Evolutionary conservation across 2,113 vertebrate genomes (phyloP).

Genomic region (Macrotus californicus): DNA sequence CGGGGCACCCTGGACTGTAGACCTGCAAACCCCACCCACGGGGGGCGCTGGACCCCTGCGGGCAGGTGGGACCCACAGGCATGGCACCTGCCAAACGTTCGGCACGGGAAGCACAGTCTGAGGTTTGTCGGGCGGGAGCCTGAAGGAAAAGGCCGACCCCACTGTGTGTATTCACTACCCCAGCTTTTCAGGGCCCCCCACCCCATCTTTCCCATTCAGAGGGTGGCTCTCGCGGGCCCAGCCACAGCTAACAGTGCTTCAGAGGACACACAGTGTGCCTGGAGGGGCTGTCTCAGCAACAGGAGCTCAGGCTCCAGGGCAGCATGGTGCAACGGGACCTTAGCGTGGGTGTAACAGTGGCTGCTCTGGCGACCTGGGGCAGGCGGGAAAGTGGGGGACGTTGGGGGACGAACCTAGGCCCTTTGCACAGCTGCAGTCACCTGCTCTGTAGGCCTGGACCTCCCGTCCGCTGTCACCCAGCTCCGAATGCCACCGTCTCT

Average conservation of each 20-base stretch:
- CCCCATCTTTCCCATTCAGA: not conserved
- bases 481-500: fast-evolving
- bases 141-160: fast-evolving
- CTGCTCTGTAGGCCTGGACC: not conserved
- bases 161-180: not conserved
- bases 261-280: not conserved
- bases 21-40: not conserved
- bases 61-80: not conserved
- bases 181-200: not conserved
- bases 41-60: no score
- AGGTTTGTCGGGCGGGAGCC: no score
- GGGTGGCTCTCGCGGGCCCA: not conserved
- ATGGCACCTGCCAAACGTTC: fast-evolving
- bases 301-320: fast-evolving
- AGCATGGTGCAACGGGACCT: fast-evolving
- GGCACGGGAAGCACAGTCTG: no score
- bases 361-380: not conserved
- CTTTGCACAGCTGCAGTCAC: no score
- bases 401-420: not conserved
- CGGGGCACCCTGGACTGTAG: not conserved
- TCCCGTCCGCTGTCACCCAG: fast-evolving
- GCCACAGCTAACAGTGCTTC: fast-evolving
- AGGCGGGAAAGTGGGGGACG: not conserved
- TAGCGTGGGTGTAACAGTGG: not conserved
- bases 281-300: fast-evolving